Evolutionary conservation across 2,113 vertebrate species (phyloP).

Genomic region (Hystrix brachyura): DNA sequence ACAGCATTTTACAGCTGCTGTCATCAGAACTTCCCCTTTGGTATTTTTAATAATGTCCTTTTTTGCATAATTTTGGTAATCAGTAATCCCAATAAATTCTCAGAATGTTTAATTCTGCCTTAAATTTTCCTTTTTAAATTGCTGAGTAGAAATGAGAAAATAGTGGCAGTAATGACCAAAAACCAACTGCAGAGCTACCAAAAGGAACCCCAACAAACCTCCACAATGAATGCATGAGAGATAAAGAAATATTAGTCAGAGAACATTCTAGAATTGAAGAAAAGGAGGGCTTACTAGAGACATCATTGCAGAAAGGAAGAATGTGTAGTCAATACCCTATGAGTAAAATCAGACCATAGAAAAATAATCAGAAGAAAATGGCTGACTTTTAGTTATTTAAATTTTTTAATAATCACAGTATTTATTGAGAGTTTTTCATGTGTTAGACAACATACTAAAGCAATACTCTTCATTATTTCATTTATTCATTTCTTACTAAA

Average conservation of each 20-base stretch:
- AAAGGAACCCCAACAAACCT: slow-evolving; percentile 34
- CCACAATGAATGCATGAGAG: not conserved
- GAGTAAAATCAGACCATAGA: slow-evolving; percentile 27
- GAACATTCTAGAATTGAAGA: slow-evolving; percentile 49
- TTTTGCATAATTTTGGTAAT: slow-evolving; percentile 82
- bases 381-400: slow-evolving; percentile 29
- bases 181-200: slow-evolving; percentile 12
- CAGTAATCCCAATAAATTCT: slow-evolving; percentile 81
- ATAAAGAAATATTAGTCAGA: slow-evolving; percentile 34
- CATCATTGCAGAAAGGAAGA: slow-evolving; percentile 8
- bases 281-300: slow-evolving; percentile 15
- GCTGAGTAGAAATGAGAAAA: slow-evolving; percentile 50
- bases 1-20: slow-evolving; percentile 82
- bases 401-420: slow-evolving; percentile 17
- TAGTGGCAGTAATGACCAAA: slow-evolving; percentile 40
- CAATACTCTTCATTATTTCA: slow-evolving; percentile 24
- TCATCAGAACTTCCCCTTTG: slow-evolving; percentile 73
- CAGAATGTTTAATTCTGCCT: slow-evolving; percentile 80
- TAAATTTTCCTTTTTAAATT: slow-evolving; percentile 74
- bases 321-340: slow-evolving; percentile 1
- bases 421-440: slow-evolving; percentile 31
- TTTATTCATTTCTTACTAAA: slow-evolving; percentile 34
- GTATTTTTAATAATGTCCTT: slow-evolving; percentile 83
- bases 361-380: slow-evolving; percentile 54
- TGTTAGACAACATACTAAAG: not conserved